Evolutionary conservation across 2,797 vertebrate species (phyloP).

Genomic region (Amazona ochrocephala): DNA sequence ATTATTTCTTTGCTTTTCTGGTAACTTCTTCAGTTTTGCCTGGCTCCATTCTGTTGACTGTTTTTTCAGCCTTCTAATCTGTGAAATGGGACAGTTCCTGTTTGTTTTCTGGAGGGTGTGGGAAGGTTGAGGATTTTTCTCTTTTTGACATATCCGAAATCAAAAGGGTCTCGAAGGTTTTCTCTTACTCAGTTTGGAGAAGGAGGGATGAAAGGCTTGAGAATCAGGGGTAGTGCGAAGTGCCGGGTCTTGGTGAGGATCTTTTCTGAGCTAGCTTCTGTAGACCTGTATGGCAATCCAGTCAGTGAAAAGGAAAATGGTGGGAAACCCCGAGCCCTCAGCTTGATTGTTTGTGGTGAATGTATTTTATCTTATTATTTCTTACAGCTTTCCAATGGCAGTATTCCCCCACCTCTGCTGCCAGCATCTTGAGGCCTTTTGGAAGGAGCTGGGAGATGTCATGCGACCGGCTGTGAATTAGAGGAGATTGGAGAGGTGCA

Average conservation of each 20-base stretch:
- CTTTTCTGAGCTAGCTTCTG: background rate
- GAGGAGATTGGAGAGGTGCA: background rate
- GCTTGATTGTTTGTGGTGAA: background rate
- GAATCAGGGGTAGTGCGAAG: background rate
- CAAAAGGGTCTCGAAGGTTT: background rate
- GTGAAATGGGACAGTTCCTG: background rate
- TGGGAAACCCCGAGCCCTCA: background rate
- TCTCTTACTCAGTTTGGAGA: background rate
- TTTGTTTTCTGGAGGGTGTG: background rate
- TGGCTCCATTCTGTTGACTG: background rate
- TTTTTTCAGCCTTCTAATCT: background rate
- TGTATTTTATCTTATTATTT: background rate
- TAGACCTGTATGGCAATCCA: background rate
- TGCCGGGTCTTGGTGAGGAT: background rate
- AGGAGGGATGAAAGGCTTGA: background rate
- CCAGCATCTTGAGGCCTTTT: background rate
- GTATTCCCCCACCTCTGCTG: background rate
- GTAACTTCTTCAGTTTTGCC: background rate
- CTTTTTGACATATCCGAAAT: background rate
- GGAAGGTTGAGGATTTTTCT: background rate
- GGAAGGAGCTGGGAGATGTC: background rate
- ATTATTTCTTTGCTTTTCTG: background rate
- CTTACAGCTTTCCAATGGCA: background rate
- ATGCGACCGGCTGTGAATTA: accelerated
- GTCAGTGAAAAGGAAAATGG: background rate